Conservation (phyloP, 2,797 vertebrate species). For the Chanos chanos region DNA sequence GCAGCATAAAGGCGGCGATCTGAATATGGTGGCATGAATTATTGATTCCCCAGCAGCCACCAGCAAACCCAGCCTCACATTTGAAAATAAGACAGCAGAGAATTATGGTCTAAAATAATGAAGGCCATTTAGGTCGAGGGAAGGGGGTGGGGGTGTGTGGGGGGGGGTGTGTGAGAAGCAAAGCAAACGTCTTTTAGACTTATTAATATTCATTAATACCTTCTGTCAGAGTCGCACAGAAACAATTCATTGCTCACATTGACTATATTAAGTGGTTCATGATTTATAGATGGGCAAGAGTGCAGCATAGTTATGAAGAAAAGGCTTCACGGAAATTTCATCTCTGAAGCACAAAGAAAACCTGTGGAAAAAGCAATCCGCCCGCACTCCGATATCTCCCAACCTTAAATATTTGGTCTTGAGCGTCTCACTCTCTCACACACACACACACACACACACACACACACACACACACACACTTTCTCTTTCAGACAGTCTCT, state of each 20-base stretch:
- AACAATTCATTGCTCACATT: conserved; percentile 64
- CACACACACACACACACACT: too few relatives aligned
- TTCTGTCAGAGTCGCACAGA: conserved; percentile 58
- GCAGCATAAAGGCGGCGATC: conserved; percentile 54
- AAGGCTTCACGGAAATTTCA: conserved; percentile 47
- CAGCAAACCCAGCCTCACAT: conserved; percentile 46
- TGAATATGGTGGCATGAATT: conserved; percentile 64
- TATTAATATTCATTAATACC: conserved; percentile 74
- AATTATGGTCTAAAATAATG: conserved; percentile 38
- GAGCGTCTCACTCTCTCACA: not conserved
- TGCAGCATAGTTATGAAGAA: conserved; percentile 14
- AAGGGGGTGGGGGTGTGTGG: not conserved
- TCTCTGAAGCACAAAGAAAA: too few relatives aligned
- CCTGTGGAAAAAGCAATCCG: too few relatives aligned
- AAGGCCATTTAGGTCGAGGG: conserved; percentile 29
- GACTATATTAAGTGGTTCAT: conserved; percentile 60
- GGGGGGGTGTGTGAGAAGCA: not conserved
- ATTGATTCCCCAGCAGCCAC: conserved; percentile 60
- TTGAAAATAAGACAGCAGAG: conserved; percentile 43
- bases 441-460: not conserved
- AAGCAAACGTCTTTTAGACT: conserved; percentile 47
- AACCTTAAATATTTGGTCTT: too few relatives aligned
- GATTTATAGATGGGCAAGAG: conserved; percentile 63
- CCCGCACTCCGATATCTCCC: too few relatives aligned
- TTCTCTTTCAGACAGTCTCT: not conserved